Evolutionary conservation across 2,113 vertebrate species (phyloP).

Genomic region (Origma solitaria): DNA sequence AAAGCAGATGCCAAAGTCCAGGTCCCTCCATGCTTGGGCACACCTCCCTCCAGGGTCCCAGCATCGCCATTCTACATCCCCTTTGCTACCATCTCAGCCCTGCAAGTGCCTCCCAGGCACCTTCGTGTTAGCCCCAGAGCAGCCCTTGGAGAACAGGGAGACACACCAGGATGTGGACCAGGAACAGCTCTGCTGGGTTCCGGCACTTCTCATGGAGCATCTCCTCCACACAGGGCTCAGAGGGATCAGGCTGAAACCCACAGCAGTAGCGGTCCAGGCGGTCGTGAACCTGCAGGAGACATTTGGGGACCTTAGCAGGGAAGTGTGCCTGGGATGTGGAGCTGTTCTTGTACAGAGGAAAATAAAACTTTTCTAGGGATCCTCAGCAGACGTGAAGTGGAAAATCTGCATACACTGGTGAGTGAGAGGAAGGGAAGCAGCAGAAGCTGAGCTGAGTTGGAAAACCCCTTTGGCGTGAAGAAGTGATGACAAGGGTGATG

Average conservation of each 20-base stretch:
- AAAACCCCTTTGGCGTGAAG: neutral
- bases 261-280: constrained; percentile 93
- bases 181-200: constrained; percentile 75
- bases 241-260: constrained; percentile 83
- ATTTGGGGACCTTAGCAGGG: neutral
- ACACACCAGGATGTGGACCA: constrained; percentile 92
- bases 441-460: neutral
- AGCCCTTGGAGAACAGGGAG: neutral
- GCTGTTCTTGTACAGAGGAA: neutral
- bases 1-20: neutral
- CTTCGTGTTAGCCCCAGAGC: neutral
- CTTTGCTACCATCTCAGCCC: neutral
- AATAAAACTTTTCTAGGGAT: neutral
- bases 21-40: rapidly evolving
- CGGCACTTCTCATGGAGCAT: constrained; percentile 81
- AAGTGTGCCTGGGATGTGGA: rapidly evolving
- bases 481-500: neutral
- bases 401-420: neutral
- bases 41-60: neutral
- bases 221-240: constrained; percentile 87
- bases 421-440: neutral
- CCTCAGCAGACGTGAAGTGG: neutral
- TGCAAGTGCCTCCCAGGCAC: neutral
- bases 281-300: constrained; percentile 81
- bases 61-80: neutral